Conservation (phyloP, 2,113 vertebrate genomes). For the Campylorhamphus procurvoides region DNA sequence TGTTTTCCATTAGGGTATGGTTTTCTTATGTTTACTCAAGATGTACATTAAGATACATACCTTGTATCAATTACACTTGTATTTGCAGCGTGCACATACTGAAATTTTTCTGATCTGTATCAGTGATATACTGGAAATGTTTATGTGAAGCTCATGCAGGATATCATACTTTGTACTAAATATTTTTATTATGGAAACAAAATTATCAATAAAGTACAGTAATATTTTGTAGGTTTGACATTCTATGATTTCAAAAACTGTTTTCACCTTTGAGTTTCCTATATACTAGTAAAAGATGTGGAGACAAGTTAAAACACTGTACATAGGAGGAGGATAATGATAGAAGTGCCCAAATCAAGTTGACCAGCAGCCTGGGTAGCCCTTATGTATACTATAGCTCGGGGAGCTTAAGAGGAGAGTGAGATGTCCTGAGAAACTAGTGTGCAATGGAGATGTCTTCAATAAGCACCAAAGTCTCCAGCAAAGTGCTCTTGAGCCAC, state of each 20-base stretch:
- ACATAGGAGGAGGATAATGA: background rate
- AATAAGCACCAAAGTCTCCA: background rate
- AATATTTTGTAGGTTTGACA: background rate
- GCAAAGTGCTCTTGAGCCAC: background rate
- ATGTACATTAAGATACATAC: conserved; percentile 68
- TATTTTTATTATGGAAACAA: conserved; percentile 41
- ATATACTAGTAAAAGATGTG: background rate
- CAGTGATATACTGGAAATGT: conserved; percentile 50
- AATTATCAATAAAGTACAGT: background rate
- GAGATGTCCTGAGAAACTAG: background rate
- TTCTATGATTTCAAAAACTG: background rate
- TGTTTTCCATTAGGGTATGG: conserved; percentile 64
- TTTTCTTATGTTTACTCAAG: conserved; percentile 61
- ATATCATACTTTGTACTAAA: background rate
- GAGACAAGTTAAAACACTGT: background rate
- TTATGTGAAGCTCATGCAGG: conserved; percentile 2
- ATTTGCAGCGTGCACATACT: conserved; percentile 56
- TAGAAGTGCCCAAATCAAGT: background rate
- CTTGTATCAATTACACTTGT: conserved; percentile 68
- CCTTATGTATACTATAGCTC: rapidly evolving
- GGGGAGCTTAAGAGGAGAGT: background rate
- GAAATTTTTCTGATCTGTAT: conserved; percentile 58
- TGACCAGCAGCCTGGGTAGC: background rate
- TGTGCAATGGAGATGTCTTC: background rate
- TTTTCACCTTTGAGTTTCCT: background rate